These are phyloP conservation scores for Pammene fasciana DNA, from an alignment of 2,888 invertebrate species.

Conservation along the genomic window DNA sequence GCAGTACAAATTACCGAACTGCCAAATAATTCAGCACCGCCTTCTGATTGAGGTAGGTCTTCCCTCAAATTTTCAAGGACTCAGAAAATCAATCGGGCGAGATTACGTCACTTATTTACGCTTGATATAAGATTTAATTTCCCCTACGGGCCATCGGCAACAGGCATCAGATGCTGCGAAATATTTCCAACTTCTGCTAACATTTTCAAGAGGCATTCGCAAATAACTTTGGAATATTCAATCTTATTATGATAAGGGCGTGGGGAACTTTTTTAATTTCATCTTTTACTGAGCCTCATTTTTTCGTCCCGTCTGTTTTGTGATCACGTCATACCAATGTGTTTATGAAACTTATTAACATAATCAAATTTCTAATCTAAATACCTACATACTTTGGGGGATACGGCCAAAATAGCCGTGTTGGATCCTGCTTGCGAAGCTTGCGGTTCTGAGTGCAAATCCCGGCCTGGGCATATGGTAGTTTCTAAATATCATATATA, in stretches of 20 bases:
- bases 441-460: too few species aligned
- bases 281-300: slow-evolving; percentile 48
- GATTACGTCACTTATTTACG: slow-evolving; percentile 45
- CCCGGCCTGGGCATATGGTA: too few species aligned
- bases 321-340: slow-evolving; percentile 33
- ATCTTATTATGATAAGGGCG: slow-evolving; percentile 50
- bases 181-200: slow-evolving; percentile 52
- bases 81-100: slow-evolving; percentile 41
- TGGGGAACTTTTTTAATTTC: slow-evolving; percentile 56
- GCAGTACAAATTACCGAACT: background rate
- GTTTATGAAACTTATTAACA: slow-evolving; percentile 47
- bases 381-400: background rate
- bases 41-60: slow-evolving; percentile 5
- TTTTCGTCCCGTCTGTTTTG: slow-evolving; percentile 41
- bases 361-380: slow-evolving; percentile 18
- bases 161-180: slow-evolving; percentile 47
- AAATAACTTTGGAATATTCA: slow-evolving; percentile 52
- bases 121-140: slow-evolving; percentile 47
- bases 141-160: slow-evolving; percentile 45
- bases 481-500: too few species aligned
- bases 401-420: background rate
- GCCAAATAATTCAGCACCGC: background rate
- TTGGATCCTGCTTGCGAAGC: background rate
- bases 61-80: background rate
- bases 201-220: slow-evolving; percentile 54